phyloP scores from a whole-genome alignment of 2,888 invertebrate species.

The Tigriopus californicus region DNA sequence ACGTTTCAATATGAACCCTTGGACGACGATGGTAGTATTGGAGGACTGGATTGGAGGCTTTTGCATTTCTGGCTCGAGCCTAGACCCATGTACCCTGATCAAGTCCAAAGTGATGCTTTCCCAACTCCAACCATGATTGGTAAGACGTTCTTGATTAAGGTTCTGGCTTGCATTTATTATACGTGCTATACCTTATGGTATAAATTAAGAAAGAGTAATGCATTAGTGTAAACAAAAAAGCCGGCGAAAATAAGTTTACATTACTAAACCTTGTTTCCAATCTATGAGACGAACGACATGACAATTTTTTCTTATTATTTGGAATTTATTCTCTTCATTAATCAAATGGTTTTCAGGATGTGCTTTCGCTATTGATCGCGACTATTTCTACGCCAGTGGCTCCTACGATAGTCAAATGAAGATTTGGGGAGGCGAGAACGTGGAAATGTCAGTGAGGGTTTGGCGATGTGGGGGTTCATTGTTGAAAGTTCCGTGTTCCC shows the following conservation, averaged over 20 bases:
- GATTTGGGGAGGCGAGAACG: conserved; percentile 96
- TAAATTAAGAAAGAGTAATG: neutral
- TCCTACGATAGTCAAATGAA: conserved; percentile 45
- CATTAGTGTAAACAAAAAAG: neutral
- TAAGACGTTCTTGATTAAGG: neutral
- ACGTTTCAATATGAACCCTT: conserved; percentile 63
- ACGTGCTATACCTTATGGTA: neutral
- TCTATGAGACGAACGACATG: too few relatives aligned
- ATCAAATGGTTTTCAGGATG: neutral
- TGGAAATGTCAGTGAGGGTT: conserved; percentile 86
- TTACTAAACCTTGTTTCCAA: too few relatives aligned
- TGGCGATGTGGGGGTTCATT: conserved; percentile 88
- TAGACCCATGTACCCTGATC: neutral
- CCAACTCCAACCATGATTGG: conserved; percentile 4
- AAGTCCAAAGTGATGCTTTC: neutral
- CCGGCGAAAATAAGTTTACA: too few relatives aligned
- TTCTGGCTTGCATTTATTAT: neutral
- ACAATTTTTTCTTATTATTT: too few relatives aligned
- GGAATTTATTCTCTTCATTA: too few relatives aligned
- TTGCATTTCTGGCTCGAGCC: neutral
- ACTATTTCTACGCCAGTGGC: conserved; percentile 70
- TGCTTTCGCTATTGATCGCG: conserved; percentile 55
- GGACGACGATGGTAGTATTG: neutral
- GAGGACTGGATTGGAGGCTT: conserved; percentile 3
- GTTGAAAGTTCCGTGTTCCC: conserved; percentile 76